Evolutionary conservation across 2,888 invertebrate species (phyloP), one percentile per base, ranked within the genome.

Genomic region (Sesia bembeciformis): DNA sequence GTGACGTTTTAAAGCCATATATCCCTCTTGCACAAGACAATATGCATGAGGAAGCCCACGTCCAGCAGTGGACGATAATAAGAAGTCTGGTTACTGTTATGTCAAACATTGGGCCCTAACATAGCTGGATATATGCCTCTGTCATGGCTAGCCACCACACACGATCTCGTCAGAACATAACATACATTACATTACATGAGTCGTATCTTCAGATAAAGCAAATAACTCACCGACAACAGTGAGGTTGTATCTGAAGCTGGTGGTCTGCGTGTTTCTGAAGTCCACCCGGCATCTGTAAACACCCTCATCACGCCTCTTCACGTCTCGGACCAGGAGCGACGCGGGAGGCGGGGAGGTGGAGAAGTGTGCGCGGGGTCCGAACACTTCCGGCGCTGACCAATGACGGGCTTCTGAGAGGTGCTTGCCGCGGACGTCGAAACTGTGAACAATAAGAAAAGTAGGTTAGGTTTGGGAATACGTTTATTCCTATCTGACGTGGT

Each of bases 251-350:
- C 95, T 92, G 84, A 95, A 94, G 87, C 95, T 96, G 78, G 96
- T 93, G 59, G 97, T 96, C 85, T 96, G 96, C 61, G 96, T 95
- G 81, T 96, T 95, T 61, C 95, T 91, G 90, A 96, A 97, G 91
- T 97, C 97, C 64, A 97, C 95, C 60, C 97, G 91, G 83, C 97
- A 97, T 61, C 97, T 92, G 90, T 97, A 97, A 66, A 95, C 93
- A 70, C 96, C 96, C 80, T 97, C 96, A 84, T 97, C 97, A 74
- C 94, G 93, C 52, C 96, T 91, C 84, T 95, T 94, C 72, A 97
- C 94, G 90, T 96, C 95, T 59, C 92, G 76, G 61, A 90, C 88
- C 40, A 94, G 93, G 70, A 97, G 92, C 61, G 94, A 93, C 59
- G 96, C 96, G 62, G 96, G 95, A 64, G 94, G 92, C 54, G 94